A percentile compares a stretch with the other conserved stretches of the same genome.
Conservation (phyloP, 2,888 invertebrate genomes). For the Timema cristinae region DNA sequence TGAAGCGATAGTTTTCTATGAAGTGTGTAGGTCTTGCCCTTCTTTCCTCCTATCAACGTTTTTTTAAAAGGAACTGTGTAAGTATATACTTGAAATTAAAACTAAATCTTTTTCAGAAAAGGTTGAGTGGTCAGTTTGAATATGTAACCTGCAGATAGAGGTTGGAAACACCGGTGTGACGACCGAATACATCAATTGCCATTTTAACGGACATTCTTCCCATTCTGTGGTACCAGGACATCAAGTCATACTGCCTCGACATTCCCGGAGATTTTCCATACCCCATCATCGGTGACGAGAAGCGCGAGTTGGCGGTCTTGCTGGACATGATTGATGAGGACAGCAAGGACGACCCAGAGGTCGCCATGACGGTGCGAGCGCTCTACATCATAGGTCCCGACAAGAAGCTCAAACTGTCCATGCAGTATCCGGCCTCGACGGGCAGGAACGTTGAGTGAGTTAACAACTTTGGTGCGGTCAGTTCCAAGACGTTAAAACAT, state of each 20-base stretch:
- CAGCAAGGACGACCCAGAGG: slow-evolving; percentile 60
- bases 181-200: too few relatives aligned
- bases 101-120: too few relatives aligned
- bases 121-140: too few relatives aligned
- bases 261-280: slow-evolving; percentile 71
- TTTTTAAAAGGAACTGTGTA: too few relatives aligned
- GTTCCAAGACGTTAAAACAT: too few relatives aligned
- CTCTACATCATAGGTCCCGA: slow-evolving; percentile 79
- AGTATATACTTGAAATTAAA: too few relatives aligned
- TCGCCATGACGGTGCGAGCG: slow-evolving; percentile 67
- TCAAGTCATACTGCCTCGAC: slow-evolving; percentile 64
- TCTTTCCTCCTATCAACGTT: too few relatives aligned
- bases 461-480: not conserved
- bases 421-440: slow-evolving; percentile 81
- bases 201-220: too few relatives aligned
- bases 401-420: slow-evolving; percentile 70
- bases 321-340: slow-evolving; percentile 78
- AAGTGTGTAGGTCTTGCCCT: too few relatives aligned
- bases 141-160: too few relatives aligned
- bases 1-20: too few relatives aligned
- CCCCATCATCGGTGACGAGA: slow-evolving; percentile 76
- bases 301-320: slow-evolving; percentile 63
- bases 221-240: slow-evolving; percentile 48
- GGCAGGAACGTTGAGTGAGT: slow-evolving; percentile 82
- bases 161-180: too few relatives aligned